phyloP scores from a whole-genome alignment of 1,140 invertebrate species.

The Chlorops oryzae region DNA sequence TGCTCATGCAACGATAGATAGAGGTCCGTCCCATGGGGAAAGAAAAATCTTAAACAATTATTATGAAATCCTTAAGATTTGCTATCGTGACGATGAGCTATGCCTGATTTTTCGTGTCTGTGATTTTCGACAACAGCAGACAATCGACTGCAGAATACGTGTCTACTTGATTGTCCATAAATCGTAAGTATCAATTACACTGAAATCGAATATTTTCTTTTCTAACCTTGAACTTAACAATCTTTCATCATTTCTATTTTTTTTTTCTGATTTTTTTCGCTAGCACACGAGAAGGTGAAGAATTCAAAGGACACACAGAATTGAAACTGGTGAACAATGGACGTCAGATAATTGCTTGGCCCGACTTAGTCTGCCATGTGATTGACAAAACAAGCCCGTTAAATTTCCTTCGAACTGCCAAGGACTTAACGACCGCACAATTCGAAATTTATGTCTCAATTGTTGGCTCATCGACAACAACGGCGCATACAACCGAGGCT shows the following conservation, averaged over 20 bases:
- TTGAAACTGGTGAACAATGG: conserved; percentile 43
- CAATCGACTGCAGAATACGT: conserved; percentile 54
- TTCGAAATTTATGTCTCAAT: conserved; percentile 85
- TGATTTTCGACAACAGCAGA: conserved; percentile 54
- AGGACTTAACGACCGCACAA: conserved; percentile 54
- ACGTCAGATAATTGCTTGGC: conserved; percentile 57
- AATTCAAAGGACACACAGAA: conserved; percentile 34
- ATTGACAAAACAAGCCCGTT: conserved; percentile 56
- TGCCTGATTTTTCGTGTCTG: conserved; percentile 59
- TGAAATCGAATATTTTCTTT: background rate
- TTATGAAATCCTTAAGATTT: conserved; percentile 46
- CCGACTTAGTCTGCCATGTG: conserved; percentile 58
- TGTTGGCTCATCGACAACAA: conserved; percentile 72
- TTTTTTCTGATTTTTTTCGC: conserved; percentile 1
- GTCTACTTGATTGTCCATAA: conserved; percentile 53
- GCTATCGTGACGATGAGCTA: conserved; percentile 55
- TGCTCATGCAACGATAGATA: background rate
- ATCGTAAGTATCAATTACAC: conserved; percentile 24
- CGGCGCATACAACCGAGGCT: conserved; percentile 66
- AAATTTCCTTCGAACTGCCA: conserved; percentile 49
- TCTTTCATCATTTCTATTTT: background rate
- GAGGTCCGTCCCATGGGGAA: too few relatives aligned
- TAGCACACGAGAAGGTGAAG: conserved; percentile 39
- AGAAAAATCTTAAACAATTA: too few relatives aligned
- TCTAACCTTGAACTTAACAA: background rate